Evolutionary conservation across 2,797 vertebrate species (phyloP), one percentile per base, ranked within the genome.

Genomic region (Ptychobarbus kaznakovi): DNA sequence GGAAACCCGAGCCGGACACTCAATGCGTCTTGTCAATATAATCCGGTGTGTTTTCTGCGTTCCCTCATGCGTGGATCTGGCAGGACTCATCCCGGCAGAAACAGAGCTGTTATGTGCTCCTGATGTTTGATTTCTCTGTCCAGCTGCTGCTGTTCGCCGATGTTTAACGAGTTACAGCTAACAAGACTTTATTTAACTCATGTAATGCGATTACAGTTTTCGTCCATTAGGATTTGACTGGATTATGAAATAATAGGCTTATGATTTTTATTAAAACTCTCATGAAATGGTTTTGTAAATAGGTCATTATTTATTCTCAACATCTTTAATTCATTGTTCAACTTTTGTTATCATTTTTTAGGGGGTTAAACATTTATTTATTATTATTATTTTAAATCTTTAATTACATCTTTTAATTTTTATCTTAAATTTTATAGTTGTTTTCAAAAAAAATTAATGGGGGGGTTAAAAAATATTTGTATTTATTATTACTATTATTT

Each of bases 21-120:
- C 44, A 42, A 46, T 44, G 44, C 65, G 69, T 87, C 76, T 82
- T 56, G 87, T 86, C 88, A 86, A 76, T 81, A 75, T 82, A 87
- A 89, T 92, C 80, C 32, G 11, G 22, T 58, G 3, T 2, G 4
- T 44, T 58, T 28, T 49, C 58, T 79, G 16, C 46, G 70, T 58
- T 80, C 85, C 28, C 73, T n/a, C 40, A 22, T 87, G 83, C 81
- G 80, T 87, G 84, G 83, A 81, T 87, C 86, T 89, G 66, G 20
- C 28, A 46, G 79, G 87, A 79, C 35, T 78, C 38, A 9, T 69
- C 63, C 35, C 25, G 58, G 68, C 42, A 80, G 68, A 68, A 66
- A 51, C 81, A 32, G 83, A 70, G 46, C 40, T 81, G 28, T 42
- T 75, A 40, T 56, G 58, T 81, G 86, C 82, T 87, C 38, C n/a